phyloP scores from a whole-genome alignment of 2,113 vertebrate genomes.

The Empidonax alnorum region DNA sequence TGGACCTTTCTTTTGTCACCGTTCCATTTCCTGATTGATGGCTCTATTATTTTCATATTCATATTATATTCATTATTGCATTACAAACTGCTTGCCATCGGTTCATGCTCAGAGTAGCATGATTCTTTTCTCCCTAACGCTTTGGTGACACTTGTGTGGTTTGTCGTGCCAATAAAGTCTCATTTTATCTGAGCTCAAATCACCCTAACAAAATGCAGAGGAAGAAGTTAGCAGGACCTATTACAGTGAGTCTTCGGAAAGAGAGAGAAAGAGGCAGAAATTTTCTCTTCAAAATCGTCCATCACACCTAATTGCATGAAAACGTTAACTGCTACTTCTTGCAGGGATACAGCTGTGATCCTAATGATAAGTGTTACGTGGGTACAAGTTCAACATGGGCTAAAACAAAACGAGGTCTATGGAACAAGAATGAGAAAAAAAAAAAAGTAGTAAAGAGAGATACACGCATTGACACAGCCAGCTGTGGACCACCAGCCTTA shows the following conservation, averaged over 20 bases:
- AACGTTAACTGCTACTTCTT: not conserved
- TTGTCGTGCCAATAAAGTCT: not conserved
- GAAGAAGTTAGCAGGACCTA: not conserved
- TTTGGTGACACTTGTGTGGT: not conserved
- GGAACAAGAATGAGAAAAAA: not conserved
- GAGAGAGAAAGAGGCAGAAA: not conserved
- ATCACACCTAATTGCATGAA: not conserved
- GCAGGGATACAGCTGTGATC: not conserved
- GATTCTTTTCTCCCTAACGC: not conserved
- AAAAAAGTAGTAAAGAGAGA: not conserved
- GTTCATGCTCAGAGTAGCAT: not conserved
- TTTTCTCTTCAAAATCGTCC: not conserved
- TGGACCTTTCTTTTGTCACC: not conserved
- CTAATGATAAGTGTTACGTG: not conserved
- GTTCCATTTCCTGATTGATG: not conserved
- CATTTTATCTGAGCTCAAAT: not conserved
- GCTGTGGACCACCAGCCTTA: not conserved
- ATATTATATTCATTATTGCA: not conserved
- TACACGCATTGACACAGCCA: not conserved
- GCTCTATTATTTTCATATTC: not conserved
- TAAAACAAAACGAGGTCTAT: not conserved
- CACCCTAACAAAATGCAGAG: not conserved
- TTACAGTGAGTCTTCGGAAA: not conserved
- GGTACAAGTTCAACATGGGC: not conserved
- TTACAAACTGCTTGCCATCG: accelerated